These are phyloP conservation scores for Hemichromis elongatus DNA, from an alignment of 2,113 vertebrate species.

Conservation along the genomic window DNA sequence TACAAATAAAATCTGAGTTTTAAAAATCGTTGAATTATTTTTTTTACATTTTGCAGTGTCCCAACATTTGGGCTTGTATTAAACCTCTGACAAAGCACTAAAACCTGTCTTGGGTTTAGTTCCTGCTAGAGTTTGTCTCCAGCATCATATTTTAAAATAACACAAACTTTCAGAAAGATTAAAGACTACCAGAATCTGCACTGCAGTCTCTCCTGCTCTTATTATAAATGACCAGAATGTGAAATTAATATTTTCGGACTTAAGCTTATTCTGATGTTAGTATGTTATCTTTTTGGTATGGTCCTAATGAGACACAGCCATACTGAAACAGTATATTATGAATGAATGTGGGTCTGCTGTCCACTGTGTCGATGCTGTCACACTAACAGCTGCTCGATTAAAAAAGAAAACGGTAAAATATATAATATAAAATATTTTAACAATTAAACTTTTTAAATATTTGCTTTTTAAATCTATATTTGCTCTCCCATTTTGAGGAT, in stretches of 20 bases:
- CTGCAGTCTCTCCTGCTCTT: accelerated
- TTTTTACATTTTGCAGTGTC: neutral
- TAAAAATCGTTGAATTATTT: accelerated
- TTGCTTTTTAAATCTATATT: accelerated
- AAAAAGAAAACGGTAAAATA: neutral
- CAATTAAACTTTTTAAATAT: neutral
- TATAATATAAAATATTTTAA: no score
- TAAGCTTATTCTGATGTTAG: accelerated
- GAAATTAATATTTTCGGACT: neutral
- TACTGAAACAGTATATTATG: no score
- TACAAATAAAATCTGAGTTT: accelerated
- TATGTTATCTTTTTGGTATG: neutral
- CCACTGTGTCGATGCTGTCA: no score
- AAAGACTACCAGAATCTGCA: accelerated
- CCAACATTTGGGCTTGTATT: accelerated
- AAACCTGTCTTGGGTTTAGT: neutral
- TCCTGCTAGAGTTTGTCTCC: neutral
- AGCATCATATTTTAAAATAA: neutral
- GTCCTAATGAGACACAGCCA: no score
- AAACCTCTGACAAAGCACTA: neutral
- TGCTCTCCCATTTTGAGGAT: neutral
- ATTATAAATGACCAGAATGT: neutral
- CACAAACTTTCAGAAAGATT: accelerated
- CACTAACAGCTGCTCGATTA: neutral
- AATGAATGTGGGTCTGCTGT: no score